phyloP scores from a whole-genome alignment of 2,888 invertebrate genomes.

The Antheraea yamamai region DNA sequence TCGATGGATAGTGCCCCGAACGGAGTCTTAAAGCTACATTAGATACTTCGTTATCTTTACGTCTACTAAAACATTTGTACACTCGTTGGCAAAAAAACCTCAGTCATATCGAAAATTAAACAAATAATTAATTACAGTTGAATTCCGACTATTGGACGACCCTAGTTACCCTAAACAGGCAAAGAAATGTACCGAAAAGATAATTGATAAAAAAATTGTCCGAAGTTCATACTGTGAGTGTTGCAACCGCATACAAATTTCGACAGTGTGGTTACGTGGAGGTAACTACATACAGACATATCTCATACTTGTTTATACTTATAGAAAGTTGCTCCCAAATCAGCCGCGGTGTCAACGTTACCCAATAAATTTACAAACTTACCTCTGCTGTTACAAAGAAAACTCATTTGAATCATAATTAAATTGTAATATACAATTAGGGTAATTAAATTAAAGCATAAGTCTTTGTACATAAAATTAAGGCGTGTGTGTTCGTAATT shows the following conservation, averaged over 20 bases:
- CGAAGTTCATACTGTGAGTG: slow-evolving; percentile 29
- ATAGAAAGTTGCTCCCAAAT: slow-evolving; percentile 78
- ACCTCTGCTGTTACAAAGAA: slow-evolving; percentile 30
- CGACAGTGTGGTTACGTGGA: slow-evolving; percentile 55
- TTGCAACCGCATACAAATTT: slow-evolving; percentile 46
- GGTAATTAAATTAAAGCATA: background rate
- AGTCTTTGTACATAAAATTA: background rate
- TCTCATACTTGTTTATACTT: slow-evolving; percentile 61
- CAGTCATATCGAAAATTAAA: no score
- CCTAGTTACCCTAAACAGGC: no score
- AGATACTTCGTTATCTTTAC: no score
- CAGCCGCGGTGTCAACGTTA: slow-evolving; percentile 66
- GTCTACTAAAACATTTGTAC: no score
- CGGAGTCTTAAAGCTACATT: no score
- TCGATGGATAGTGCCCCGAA: no score
- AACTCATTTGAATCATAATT: slow-evolving; percentile 16
- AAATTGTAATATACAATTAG: background rate
- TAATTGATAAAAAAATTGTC: slow-evolving; percentile 18
- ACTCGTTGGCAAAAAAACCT: no score
- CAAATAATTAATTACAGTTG: background rate
- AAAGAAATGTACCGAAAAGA: background rate
- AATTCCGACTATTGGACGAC: no score
- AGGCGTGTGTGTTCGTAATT: no score
- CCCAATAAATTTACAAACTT: slow-evolving; percentile 50
- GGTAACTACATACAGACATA: slow-evolving; percentile 41